phyloP scores from a whole-genome alignment of 2,797 vertebrate species.

The Euphonia xanthogaster region DNA sequence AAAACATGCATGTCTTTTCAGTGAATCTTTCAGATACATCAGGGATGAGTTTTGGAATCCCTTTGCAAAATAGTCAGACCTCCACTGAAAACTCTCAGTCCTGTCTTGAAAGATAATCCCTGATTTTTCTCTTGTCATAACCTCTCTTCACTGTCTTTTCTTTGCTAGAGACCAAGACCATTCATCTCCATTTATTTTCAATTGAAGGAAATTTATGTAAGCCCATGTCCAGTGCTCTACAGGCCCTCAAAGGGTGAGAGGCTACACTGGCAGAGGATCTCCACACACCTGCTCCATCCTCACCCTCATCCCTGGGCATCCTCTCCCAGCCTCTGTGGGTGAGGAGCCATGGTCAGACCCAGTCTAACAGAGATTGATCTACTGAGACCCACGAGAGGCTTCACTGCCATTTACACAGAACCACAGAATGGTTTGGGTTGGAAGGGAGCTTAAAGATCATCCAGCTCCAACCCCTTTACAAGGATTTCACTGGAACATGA shows the following conservation, averaged over 20 bases:
- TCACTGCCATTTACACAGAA: background rate
- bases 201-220: background rate
- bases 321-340: background rate
- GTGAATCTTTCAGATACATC: background rate
- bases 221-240: background rate
- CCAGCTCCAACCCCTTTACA: background rate
- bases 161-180: background rate
- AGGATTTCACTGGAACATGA: background rate
- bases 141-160: background rate
- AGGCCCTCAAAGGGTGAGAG: background rate
- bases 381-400: rapidly evolving
- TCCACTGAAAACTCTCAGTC: background rate
- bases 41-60: background rate
- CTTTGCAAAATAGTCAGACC: background rate
- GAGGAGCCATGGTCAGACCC: background rate
- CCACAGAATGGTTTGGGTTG: background rate
- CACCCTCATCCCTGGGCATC: background rate
- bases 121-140: background rate
- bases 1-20: background rate
- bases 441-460: background rate
- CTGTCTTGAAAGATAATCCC: background rate
- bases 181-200: background rate
- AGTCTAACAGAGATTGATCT: background rate
- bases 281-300: rapidly evolving
- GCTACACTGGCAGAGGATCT: background rate